phyloP scores from a whole-genome alignment of 1,140 invertebrate species.

The Monomorium pharaonis region DNA sequence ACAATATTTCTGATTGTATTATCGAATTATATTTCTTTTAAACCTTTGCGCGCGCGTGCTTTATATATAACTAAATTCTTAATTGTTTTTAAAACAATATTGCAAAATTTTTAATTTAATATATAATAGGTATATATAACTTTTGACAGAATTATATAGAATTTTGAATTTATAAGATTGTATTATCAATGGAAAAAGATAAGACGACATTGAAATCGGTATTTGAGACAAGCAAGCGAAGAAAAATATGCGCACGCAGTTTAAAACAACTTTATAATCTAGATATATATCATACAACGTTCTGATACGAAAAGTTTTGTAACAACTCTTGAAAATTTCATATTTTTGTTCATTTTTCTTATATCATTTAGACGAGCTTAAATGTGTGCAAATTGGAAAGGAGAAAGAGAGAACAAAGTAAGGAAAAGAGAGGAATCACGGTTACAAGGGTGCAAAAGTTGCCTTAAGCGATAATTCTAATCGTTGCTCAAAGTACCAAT shows the following conservation, averaged over 20 bases:
- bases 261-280: not conserved
- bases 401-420: not conserved
- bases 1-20: not conserved
- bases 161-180: not conserved
- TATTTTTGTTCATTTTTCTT: constrained; percentile 7
- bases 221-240: constrained; percentile 10
- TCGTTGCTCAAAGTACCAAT: constrained; percentile 67
- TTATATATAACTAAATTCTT: not conserved
- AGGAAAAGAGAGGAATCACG: constrained; percentile 18
- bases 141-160: not conserved
- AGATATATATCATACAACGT: not conserved
- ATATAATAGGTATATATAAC: not conserved
- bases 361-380: constrained; percentile 3
- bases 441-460: constrained; percentile 53
- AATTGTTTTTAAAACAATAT: not conserved
- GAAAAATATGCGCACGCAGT: not conserved
- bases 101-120: not conserved
- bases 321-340: constrained; percentile 13
- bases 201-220: not conserved
- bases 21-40: not conserved
- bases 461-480: constrained; percentile 70
- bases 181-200: not conserved
- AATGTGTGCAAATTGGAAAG: not conserved
- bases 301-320: constrained; percentile 1
- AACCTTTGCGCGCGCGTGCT: not conserved